Conservation (phyloP, 37 sponge, comb jelly and placozoan genomes). For the Spongilla lacustris region DNA sequence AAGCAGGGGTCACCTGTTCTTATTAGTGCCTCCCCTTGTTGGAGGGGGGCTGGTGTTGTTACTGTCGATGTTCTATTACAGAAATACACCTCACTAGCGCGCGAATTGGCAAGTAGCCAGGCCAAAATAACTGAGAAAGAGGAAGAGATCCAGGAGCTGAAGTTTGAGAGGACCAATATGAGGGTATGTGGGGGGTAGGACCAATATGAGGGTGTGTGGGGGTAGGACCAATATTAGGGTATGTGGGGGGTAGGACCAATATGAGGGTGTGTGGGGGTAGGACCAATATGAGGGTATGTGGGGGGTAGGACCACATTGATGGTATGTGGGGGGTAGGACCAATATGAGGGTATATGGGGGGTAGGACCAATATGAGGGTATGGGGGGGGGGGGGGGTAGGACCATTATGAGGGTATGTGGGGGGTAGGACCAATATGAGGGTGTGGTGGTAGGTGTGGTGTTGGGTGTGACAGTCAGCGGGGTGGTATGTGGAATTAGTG, state of each 20-base stretch:
- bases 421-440: no score
- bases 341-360: background rate
- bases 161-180: constrained; percentile 89
- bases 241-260: background rate
- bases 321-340: no score
- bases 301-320: no score
- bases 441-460: no score
- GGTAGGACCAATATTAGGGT: background rate
- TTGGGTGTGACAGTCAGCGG: no score
- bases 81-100: constrained; percentile 70
- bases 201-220: background rate
- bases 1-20: background rate
- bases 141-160: constrained; percentile 87
- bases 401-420: no score
- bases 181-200: constrained; percentile 52
- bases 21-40: background rate
- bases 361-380: background rate
- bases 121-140: constrained; percentile 73
- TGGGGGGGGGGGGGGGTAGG: no score
- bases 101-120: constrained; percentile 57
- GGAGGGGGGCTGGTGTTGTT: background rate
- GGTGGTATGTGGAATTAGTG: no score
- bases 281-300: no score
- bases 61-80: background rate
- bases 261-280: background rate